Base-by-base conservation (phyloP, 2,888 invertebrate genomes). In the Adelphocoris suturalis region DNA sequence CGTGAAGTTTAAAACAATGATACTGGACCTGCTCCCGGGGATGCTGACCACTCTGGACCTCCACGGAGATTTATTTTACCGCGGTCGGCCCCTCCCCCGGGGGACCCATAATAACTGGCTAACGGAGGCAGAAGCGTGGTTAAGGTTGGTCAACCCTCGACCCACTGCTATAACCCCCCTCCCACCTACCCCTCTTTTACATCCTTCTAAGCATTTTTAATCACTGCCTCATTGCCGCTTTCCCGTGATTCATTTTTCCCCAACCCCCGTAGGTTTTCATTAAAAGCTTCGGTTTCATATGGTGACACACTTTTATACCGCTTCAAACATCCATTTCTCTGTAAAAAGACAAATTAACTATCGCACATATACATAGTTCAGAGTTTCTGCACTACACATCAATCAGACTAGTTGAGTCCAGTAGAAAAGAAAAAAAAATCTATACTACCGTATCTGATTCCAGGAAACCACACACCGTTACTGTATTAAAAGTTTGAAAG, bases 31-130 rank as follows among this genome's bases (percentile, higher is more conserved):
- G 11, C 57, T 90, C 19, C 90, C 90, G 3, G 37, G 76, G 37
- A 90, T 23, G 47, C 78, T 90, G 27, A 90, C 61, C 76, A 57
- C 55, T 23, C 37, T 90, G 86, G 90, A 90, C 75, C 84, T 90
- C 14, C 68, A 90, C 48, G 90, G 90, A 55, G 90, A 90, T 57
- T 90, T 90, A 55, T 90, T 90, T 37, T 90, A 86, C 75, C 81
- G 90, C 52, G 90, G 90, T 13, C 75, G 86, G 12, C 52, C 11
- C n/a, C 57, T 90, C 28, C 90, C 90, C 12, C 78, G n/a, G 7
- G 76, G 52, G 23, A 46, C 27, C 27, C 47, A 90, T 37, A 78
- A 68, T 37, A 86, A 90, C 61, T 90, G 90, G 90, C 86, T 90
- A 61, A 57, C 82, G 23, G 90, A 90, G 37, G 90, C 90, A 86